These are phyloP conservation scores for Halcyon malimbica DNA, from an alignment of 2,113 vertebrate genomes.

Conservation along the genomic window DNA sequence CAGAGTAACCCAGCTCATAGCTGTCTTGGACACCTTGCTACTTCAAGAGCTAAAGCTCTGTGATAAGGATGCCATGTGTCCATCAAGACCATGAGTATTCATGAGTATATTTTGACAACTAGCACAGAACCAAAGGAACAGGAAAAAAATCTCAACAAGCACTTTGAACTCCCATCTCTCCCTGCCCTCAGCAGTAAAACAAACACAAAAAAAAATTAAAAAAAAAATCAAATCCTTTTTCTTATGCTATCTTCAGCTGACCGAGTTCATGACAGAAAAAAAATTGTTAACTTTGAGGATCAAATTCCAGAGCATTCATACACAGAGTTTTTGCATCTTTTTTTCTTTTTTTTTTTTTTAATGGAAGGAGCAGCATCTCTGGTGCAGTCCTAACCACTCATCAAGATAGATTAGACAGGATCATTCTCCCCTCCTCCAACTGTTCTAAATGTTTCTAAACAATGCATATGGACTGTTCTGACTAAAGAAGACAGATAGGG, in stretches of 20 bases:
- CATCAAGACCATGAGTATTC: rapidly evolving
- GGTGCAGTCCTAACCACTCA: background rate
- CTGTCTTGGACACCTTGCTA: background rate
- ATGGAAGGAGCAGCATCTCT: background rate
- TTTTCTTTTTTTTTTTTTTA: background rate
- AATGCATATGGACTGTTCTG: background rate
- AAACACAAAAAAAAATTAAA: background rate
- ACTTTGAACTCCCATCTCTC: background rate
- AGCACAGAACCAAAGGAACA: background rate
- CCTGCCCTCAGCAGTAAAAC: background rate
- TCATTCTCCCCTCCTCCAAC: background rate
- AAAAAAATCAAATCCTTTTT: background rate
- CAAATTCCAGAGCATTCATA: background rate
- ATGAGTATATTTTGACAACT: too few species aligned
- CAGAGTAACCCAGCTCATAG: background rate
- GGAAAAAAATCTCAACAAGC: background rate
- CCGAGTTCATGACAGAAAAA: background rate
- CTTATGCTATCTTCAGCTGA: background rate
- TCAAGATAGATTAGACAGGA: background rate
- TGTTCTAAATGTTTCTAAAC: background rate
- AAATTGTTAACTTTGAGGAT: background rate
- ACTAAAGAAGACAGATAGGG: background rate
- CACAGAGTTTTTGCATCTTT: background rate
- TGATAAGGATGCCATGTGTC: background rate
- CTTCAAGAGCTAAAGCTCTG: background rate